Base-by-base conservation (phyloP, 2,888 invertebrate genomes). In the Gymnocheta viridis region DNA sequence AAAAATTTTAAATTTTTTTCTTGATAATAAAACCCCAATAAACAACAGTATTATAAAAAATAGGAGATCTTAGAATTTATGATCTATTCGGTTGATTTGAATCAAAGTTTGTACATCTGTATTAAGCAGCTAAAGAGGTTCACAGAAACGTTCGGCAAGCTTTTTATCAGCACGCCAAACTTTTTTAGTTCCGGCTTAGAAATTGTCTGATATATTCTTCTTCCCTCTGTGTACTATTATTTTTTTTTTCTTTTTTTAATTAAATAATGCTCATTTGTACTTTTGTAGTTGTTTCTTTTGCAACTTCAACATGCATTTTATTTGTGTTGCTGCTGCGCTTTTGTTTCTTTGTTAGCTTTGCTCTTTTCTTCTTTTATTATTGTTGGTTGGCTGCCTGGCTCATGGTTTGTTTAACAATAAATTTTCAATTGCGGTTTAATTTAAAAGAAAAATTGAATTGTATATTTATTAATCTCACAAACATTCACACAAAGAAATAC, bases 341-440 rank as follows among this genome's bases (percentile, higher is more conserved):
- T 64, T 66, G 14, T 73, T 60, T 51, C 27, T 44, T 51, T 54
- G 24, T 47, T 49, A 32, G 12, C 10, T 32, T 67, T 35, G 2
- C 22, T 14, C 44, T 72, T 77, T 17, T 41, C 14, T 32, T 73
- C 69, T 54, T 74, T 58, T 58, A 10, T 60, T 73, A 9, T 38
- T 66, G 10, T 66, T 74, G 24, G 56, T 56, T 44, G 44, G 29
- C 29, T 69, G 70, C 17, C 5, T 58, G 44, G 60, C 58, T 60
- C 38, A 78, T 47, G 73, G 73, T 67, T 78, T 78, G 78, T 14
- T 82, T 10, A 83, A 79, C 62, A 83, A 79, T 79, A 83, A 83
- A 83, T 83, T 83, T 83, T 76, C 27, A 27, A 83, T 79, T 83
- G 79, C 29, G 74, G 82, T 83, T 83, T 83, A 74, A 79, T 79